Conservation (phyloP, 2,797 vertebrate genomes). For the Phalloptychus januarius region DNA sequence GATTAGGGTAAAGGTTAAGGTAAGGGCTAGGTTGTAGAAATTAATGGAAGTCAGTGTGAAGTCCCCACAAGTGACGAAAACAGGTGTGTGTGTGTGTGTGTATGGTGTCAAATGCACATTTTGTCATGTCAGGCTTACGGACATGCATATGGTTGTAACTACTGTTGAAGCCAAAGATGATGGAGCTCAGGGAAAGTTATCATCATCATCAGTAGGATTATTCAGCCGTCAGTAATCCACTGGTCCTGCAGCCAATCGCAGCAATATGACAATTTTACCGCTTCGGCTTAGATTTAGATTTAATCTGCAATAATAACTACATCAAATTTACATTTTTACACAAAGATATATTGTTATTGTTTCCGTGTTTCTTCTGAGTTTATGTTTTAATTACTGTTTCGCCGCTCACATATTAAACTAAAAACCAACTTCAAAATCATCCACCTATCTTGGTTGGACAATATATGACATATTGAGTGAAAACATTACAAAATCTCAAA, state of each 20-base stretch:
- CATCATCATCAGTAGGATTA: constrained; percentile 55
- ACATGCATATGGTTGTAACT: constrained; percentile 25
- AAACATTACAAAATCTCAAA: constrained; percentile 4
- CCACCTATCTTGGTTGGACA: neutral
- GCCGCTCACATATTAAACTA: neutral
- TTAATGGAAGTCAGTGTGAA: too few relatives aligned
- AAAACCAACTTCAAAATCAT: neutral
- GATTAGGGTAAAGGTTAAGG: too few relatives aligned
- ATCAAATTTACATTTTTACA: neutral
- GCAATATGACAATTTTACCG: constrained; percentile 21
- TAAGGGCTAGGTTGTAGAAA: too few relatives aligned
- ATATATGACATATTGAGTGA: neutral
- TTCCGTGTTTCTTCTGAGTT: neutral
- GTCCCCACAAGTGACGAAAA: too few relatives aligned
- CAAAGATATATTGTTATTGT: neutral
- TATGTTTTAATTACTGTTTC: neutral
- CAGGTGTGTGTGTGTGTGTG: constrained; percentile 3
- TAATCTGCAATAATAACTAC: constrained; percentile 7
- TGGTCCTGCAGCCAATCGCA: constrained; percentile 18
- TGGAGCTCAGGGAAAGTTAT: constrained; percentile 26
- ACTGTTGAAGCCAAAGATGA: constrained; percentile 36
- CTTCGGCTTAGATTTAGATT: constrained; percentile 14
- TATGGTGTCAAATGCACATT: neutral
- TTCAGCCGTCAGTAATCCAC: constrained; percentile 44
- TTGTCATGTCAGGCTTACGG: constrained; percentile 24